Base-by-base conservation (phyloP, 2,888 invertebrate species). In the Allophyes oxyacanthae region DNA sequence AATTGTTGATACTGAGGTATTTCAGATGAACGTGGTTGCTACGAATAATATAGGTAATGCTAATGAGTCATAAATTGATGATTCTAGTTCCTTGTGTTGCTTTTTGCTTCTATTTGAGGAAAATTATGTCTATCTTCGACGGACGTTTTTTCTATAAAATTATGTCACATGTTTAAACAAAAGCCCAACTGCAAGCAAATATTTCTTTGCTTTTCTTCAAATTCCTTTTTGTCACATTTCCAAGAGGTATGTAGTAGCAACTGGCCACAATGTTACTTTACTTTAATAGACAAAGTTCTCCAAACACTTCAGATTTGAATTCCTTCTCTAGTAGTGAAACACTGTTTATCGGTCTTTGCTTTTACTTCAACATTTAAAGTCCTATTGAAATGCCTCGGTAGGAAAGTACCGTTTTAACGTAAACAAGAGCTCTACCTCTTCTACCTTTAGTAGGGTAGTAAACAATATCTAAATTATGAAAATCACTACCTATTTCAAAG, bases 331-430 rank as follows among this genome's bases (percentile, higher is more conserved):
- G 52, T 43, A 56, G 58, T 74, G 25, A 57, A 34, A 15, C 25
- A 38, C 32, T 30, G 42, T 55, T 72, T 69, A 77, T 77, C 64
- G 55, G 34, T 56, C 51, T 76, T 64, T 69, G 72, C 75, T 77
- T 77, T 75, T 72, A 75, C 64, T 58, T 48, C 45, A 56, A 60
- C 45, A 28, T 55, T 61, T 54, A 54, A 59, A 61, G 53, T 14
- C 51, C 68, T 58, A 62, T 71, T 59, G 40, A 63, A 65, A 63
- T 60, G 10, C 51, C 40, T 43, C 28, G 10, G 55, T 52, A 48
- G 57, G 33, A 48, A 64, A 52, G 49, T 60, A 66, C 54, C 54
- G 45, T 37, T 55, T 40, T 41, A 59, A 55, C 20, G 25, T 41
- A 51, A 40, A 63, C 64, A 52, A 49, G 13, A 41, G 37, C 36